These are phyloP conservation scores for Corythornis madagascariensis DNA, from an alignment of 2,113 vertebrate genomes.

Conservation along the genomic window DNA sequence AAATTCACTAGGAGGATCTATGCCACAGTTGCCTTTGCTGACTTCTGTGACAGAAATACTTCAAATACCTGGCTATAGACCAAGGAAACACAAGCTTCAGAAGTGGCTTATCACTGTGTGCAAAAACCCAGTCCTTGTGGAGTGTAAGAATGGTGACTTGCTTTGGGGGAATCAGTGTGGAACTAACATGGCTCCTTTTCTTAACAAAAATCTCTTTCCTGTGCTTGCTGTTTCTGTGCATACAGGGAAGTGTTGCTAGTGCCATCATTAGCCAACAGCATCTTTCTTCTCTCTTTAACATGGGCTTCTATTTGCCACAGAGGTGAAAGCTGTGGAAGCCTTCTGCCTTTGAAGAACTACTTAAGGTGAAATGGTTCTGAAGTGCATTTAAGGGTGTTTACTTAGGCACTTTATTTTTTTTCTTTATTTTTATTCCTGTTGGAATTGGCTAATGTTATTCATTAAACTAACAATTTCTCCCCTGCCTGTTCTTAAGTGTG, in stretches of 20 bases:
- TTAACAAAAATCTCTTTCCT: neutral
- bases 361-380: constrained; percentile 71
- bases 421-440: constrained; percentile 65
- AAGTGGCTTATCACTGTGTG: neutral
- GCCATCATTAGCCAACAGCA: neutral
- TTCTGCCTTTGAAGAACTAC: constrained; percentile 67
- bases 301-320: neutral
- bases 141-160: neutral
- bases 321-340: constrained; percentile 33
- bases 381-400: constrained; percentile 69
- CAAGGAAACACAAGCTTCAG: neutral
- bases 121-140: neutral
- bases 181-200: neutral
- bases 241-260: neutral
- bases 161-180: neutral
- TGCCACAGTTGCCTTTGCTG: neutral
- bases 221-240: neutral
- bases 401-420: constrained; percentile 63
- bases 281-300: neutral
- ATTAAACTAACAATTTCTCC: constrained; percentile 73
- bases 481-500: constrained; percentile 71
- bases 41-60: neutral
- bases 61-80: neutral
- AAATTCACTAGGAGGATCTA: neutral
- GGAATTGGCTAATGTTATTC: constrained; percentile 69